These are phyloP conservation scores for Porites cylindrica DNA, from an alignment of 92 coral and sea anemone genomes.

Conservation along the genomic window DNA sequence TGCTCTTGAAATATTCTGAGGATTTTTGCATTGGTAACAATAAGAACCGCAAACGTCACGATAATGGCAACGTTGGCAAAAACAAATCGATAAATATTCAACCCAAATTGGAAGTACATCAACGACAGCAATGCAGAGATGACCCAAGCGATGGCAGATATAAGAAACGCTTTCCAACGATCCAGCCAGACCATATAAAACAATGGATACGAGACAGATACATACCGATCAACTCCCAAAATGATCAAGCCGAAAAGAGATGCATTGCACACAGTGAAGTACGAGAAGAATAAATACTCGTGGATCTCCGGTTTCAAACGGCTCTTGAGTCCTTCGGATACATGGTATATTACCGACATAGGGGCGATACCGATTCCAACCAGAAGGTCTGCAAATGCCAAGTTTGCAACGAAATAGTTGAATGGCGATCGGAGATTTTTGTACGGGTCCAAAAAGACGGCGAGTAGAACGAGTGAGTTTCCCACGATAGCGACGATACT, in stretches of 20 bases:
- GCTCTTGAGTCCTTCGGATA: constrained; percentile 63
- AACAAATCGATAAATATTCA: constrained; percentile 84
- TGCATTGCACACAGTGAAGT: constrained; percentile 81
- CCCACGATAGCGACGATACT: constrained; percentile 64
- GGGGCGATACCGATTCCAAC: constrained; percentile 76
- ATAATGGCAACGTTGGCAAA: constrained; percentile 87
- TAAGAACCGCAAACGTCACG: constrained; percentile 76
- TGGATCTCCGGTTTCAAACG: neutral
- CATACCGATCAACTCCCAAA: constrained; percentile 84
- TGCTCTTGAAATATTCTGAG: constrained; percentile 51
- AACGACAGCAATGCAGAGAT: constrained; percentile 75
- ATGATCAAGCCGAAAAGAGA: constrained; percentile 83
- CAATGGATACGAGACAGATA: constrained; percentile 79
- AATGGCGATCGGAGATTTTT: constrained; percentile 81
- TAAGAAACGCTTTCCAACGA: constrained; percentile 53
- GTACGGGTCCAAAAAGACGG: constrained; percentile 75
- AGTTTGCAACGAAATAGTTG: constrained; percentile 77
- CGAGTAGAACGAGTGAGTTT: constrained; percentile 67
- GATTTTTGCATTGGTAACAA: constrained; percentile 56
- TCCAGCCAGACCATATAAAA: constrained; percentile 68
- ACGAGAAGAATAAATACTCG: constrained; percentile 64
- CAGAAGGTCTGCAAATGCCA: constrained; percentile 75
- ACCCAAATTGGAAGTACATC: constrained; percentile 79
- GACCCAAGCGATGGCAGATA: constrained; percentile 72
- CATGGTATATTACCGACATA: constrained; percentile 70